Conservation (phyloP, 2,113 vertebrate genomes). For the Todiramphus chloris region DNA sequence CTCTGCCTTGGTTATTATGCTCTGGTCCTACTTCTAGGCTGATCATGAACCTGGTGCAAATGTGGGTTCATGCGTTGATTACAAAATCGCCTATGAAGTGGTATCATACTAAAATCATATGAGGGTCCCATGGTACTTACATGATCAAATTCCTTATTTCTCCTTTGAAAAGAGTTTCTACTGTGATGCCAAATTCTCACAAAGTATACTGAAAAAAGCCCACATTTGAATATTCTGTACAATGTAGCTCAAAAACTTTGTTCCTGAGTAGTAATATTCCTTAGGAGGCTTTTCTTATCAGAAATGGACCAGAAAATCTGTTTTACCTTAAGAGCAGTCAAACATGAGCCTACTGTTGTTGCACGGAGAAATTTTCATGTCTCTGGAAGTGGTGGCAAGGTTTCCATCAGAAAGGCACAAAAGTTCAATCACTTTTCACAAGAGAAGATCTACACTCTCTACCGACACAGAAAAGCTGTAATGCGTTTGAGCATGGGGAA, state of each 20-base stretch:
- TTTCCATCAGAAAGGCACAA: background rate
- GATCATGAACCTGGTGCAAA: background rate
- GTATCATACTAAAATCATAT: background rate
- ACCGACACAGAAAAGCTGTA: background rate
- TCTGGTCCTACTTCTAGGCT: background rate
- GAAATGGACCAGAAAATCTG: background rate
- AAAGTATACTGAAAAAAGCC: background rate
- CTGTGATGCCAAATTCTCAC: background rate
- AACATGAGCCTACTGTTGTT: background rate
- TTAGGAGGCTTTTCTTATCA: background rate
- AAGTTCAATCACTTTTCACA: background rate
- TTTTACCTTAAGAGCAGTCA: background rate
- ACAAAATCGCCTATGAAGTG: background rate
- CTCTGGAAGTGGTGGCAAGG: background rate
- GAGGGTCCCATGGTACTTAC: background rate
- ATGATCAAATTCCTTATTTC: background rate
- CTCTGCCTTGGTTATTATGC: background rate
- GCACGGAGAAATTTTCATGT: background rate
- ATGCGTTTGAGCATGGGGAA: background rate
- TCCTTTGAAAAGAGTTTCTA: background rate
- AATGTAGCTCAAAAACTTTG: background rate
- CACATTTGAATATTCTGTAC: background rate
- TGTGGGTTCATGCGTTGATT: background rate
- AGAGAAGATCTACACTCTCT: background rate
- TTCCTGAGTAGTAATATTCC: background rate